Evolutionary conservation across 1,140 invertebrate species (phyloP).

Genomic region (Bombus waltoni): DNA sequence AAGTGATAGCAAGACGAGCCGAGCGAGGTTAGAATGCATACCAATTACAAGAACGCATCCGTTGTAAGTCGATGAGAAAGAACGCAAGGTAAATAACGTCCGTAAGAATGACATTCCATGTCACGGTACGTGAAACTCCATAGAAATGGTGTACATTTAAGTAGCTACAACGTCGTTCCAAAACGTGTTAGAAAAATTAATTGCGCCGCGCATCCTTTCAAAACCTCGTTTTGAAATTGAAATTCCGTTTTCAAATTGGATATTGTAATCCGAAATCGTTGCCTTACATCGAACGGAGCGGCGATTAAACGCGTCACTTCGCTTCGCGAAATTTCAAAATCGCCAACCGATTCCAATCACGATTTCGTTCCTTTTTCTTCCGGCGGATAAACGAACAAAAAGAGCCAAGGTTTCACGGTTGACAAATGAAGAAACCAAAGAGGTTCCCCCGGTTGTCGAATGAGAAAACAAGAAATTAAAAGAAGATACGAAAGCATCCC

Average conservation of each 20-base stretch:
- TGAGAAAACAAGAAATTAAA: neutral
- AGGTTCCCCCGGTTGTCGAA: neutral
- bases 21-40: constrained; percentile 64
- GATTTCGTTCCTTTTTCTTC: neutral
- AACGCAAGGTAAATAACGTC: constrained; percentile 40
- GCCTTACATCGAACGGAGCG: too few relatives aligned
- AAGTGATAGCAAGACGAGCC: constrained; percentile 53
- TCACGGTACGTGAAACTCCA: constrained; percentile 52
- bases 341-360: neutral
- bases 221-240: too few relatives aligned
- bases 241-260: too few relatives aligned
- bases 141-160: constrained; percentile 42
- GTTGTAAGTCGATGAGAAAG: constrained; percentile 59
- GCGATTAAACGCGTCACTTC: too few relatives aligned
- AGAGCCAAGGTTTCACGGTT: neutral
- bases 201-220: neutral
- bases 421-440: neutral
- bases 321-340: too few relatives aligned
- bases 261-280: too few relatives aligned
- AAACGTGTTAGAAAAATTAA: constrained; percentile 51
- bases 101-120: constrained; percentile 44
- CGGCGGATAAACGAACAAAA: neutral
- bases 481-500: neutral
- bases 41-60: constrained; percentile 64
- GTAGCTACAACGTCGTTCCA: constrained; percentile 33